Percentiles rank a stretch among this genome's conserved stretches.
Conservation (phyloP, 1,140 invertebrate genomes). For the Zophobas morio region DNA sequence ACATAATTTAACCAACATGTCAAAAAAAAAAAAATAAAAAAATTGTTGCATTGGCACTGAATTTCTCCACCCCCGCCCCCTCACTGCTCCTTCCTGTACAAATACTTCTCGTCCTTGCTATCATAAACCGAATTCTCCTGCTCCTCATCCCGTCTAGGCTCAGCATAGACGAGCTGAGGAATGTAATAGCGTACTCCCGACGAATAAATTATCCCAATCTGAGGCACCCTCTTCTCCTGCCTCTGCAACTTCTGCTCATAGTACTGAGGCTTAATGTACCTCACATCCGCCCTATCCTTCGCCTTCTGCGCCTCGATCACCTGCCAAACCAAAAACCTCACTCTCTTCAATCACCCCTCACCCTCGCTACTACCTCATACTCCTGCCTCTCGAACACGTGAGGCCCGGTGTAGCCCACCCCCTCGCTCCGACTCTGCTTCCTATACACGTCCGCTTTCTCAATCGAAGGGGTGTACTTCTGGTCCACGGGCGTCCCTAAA, state of each 20-base stretch:
- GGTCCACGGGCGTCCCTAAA: conserved; percentile 63
- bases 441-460: conserved; percentile 59
- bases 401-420: conserved; percentile 62
- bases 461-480: conserved; percentile 59
- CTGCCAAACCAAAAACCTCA: conserved; percentile 17
- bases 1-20: conserved; percentile 22
- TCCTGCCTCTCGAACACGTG: conserved; percentile 64
- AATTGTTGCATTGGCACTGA: conserved; percentile 49
- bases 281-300: conserved; percentile 50
- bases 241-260: conserved; percentile 36
- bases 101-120: conserved; percentile 61
- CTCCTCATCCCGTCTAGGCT: conserved; percentile 47
- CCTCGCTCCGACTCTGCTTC: conserved; percentile 55
- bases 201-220: conserved; percentile 65
- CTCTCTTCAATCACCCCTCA: conserved; percentile 24
- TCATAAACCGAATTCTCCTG: conserved; percentile 64
- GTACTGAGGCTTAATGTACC: conserved; percentile 51
- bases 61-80: neutral
- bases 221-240: conserved; percentile 57
- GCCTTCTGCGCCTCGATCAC: conserved; percentile 49
- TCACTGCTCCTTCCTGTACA: conserved; percentile 46
- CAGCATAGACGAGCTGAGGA: conserved; percentile 62
- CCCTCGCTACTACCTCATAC: conserved; percentile 55
- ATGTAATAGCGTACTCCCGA: conserved; percentile 66
- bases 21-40: conserved; percentile 1